These are phyloP conservation scores for Microctonus aethiopoides DNA, from an alignment of 2,888 invertebrate genomes.

Conservation along the genomic window DNA sequence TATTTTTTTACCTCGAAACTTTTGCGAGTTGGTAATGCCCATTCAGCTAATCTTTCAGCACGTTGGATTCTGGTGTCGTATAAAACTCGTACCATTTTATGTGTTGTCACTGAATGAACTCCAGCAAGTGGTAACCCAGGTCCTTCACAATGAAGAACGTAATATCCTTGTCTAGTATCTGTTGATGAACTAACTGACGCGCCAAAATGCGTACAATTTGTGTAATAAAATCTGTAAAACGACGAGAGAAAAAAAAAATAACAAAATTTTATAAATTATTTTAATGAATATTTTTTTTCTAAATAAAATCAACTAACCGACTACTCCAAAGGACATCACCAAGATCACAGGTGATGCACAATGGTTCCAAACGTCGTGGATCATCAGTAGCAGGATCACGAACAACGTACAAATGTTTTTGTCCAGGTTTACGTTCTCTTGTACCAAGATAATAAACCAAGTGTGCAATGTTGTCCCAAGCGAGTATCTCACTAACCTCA, in stretches of 20 bases:
- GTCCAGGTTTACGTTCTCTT: conserved; percentile 85
- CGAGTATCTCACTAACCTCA: conserved; percentile 79
- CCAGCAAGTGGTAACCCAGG: conserved; percentile 89
- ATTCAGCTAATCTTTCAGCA: conserved; percentile 76
- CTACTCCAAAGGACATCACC: conserved; percentile 82
- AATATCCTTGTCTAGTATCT: conserved; percentile 66
- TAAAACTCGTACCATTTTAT: conserved; percentile 80
- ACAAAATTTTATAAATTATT: background rate
- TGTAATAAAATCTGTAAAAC: conserved; percentile 72
- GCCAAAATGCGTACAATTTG: conserved; percentile 88
- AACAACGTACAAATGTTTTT: conserved; percentile 88
- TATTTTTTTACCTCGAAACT: conserved; percentile 76
- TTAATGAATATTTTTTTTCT: background rate
- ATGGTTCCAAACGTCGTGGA: conserved; percentile 76
- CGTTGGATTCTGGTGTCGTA: conserved; percentile 77
- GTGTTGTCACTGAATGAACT: conserved; percentile 79
- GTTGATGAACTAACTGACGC: conserved; percentile 74
- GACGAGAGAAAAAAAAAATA: background rate
- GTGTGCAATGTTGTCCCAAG: conserved; percentile 87
- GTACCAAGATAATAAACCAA: conserved; percentile 82
- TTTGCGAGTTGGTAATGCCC: conserved; percentile 85
- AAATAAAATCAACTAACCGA: conserved; percentile 66
- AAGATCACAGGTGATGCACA: conserved; percentile 88
- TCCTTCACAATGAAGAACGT: conserved; percentile 91
- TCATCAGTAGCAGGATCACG: conserved; percentile 80